These are phyloP conservation scores for Luscinia luscinia DNA, from an alignment of 2,797 vertebrate genomes.

Conservation along the genomic window DNA sequence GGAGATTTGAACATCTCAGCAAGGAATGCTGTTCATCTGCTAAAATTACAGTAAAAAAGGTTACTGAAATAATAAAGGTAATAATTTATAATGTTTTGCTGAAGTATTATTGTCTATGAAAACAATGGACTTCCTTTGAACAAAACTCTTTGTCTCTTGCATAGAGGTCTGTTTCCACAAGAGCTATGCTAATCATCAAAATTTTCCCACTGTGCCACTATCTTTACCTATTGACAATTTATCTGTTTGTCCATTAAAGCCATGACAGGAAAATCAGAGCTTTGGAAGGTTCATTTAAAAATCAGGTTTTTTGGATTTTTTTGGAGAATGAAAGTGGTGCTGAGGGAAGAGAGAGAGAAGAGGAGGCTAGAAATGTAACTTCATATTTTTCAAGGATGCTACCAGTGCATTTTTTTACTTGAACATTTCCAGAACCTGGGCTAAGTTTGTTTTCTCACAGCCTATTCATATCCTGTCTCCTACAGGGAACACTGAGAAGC, in stretches of 20 bases:
- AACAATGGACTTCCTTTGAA: background rate
- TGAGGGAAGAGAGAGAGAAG: background rate
- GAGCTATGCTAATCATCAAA: background rate
- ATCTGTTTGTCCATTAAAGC: background rate
- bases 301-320: background rate
- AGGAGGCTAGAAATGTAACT: background rate
- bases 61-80: background rate
- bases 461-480: slow-evolving; percentile 22
- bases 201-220: background rate
- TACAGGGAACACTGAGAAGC: background rate
- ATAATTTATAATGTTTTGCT: background rate
- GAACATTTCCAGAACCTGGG: background rate
- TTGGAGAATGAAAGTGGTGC: background rate
- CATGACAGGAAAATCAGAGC: background rate
- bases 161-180: background rate
- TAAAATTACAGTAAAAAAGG: background rate
- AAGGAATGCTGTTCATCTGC: background rate
- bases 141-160: background rate
- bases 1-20: background rate
- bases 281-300: background rate
- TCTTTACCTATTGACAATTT: background rate
- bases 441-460: background rate
- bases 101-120: background rate
- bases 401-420: background rate
- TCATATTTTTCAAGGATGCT: background rate